These are phyloP conservation scores for Amblyornis subalaris DNA, from an alignment of 2,113 vertebrate species.

Conservation along the genomic window DNA sequence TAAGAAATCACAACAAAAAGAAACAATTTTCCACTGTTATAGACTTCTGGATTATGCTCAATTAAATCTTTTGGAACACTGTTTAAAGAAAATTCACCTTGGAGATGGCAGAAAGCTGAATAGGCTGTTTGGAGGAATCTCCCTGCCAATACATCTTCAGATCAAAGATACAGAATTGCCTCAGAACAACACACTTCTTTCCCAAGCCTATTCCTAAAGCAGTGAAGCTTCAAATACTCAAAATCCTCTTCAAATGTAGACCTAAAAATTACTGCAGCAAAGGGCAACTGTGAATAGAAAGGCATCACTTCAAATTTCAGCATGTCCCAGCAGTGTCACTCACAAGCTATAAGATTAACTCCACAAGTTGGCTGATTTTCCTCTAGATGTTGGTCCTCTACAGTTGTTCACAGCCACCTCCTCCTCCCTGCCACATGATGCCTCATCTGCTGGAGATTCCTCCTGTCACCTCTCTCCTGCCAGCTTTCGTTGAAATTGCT, in stretches of 20 bases:
- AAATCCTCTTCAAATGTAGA: neutral
- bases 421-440: neutral
- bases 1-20: neutral
- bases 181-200: neutral
- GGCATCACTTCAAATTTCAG: neutral
- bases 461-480: neutral
- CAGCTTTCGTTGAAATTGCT: neutral
- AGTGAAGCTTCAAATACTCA: neutral
- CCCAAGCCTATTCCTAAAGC: neutral
- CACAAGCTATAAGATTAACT: neutral
- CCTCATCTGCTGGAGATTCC: neutral
- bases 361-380: neutral
- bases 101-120: neutral
- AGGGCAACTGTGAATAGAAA: neutral
- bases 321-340: neutral
- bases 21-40: neutral
- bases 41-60: neutral
- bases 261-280: neutral
- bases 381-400: neutral
- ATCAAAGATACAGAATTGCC: neutral
- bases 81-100: neutral
- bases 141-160: neutral
- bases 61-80: neutral
- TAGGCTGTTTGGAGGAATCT: neutral
- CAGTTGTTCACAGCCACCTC: neutral